Base-by-base conservation (phyloP, 2,888 invertebrate genomes). In the Euphydryas editha region DNA sequence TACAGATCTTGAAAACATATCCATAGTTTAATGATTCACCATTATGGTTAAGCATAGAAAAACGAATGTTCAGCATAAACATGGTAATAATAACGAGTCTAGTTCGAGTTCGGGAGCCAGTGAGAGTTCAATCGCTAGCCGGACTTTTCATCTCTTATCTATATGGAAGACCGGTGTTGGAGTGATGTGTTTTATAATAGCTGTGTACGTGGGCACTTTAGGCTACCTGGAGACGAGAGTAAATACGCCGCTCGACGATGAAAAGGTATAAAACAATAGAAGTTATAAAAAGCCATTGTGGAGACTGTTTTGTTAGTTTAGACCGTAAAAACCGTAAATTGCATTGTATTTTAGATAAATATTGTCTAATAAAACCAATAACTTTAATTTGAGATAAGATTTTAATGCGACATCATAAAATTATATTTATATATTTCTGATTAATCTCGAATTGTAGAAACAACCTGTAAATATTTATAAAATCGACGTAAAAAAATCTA, bases 191-290 rank as follows among this genome's bases (percentile, higher is more conserved):
- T 93, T 97, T 65, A 84, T 93, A 0, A 92, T 97, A 59, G 97
- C 97, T 2, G 94, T 95, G 0, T 95, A 95, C 81, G 95, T 96
- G 73, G 95, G 96, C 59, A 96, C 96, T 75, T 88, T 96, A 77
- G 98, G 98, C 1, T 98, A 98, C 81, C 85, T 97, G 70, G 97
- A 98, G 89, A 98, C 97, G 0, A 93, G 97, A 73, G 97, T 98
- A 0, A 97, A 97, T 82, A 98, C 98, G 0, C 97, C 97, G 0
- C 95, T 96, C 72, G 95, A 96, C 77, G 95, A 95, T 73, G 95
- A 95, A 73, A 97, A 96, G 93, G 96, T 96, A 17, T 24, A 46
- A n/a, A 57, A 36, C 46, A 0, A 21, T 59, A 47, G 4, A 10
- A 44, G 21, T 56, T 44, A n/a, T 3, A 44, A 44, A n/a, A 2